phyloP scores from a whole-genome alignment of 2,113 vertebrate species.

The Puffinus mauretanicus region DNA sequence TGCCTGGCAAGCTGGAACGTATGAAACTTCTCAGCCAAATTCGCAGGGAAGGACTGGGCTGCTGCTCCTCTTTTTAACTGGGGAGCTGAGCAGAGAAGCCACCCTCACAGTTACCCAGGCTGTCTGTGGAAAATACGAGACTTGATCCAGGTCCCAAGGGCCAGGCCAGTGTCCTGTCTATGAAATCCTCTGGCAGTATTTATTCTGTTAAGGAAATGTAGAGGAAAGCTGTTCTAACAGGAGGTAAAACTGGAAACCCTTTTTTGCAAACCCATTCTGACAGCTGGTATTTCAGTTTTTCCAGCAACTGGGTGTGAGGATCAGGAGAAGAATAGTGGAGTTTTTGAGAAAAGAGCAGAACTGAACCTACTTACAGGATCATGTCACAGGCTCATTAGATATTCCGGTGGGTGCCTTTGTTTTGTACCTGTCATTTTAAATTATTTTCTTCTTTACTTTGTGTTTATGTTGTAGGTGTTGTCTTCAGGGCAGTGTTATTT shows the following conservation, averaged over 20 bases:
- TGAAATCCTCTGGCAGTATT: not conserved
- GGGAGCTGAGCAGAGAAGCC: not conserved
- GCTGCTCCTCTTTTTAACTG: not conserved
- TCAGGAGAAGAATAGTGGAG: not conserved
- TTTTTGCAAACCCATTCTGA: not conserved
- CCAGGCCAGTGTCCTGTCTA: not conserved
- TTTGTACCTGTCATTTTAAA: not conserved
- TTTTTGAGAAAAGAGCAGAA: not conserved
- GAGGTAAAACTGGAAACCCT: slow-evolving; percentile 15
- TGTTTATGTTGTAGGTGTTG: slow-evolving; percentile 81
- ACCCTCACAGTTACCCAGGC: not conserved
- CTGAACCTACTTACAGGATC: not conserved
- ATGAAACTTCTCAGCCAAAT: not conserved
- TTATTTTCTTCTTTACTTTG: not conserved
- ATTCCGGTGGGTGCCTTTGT: not conserved
- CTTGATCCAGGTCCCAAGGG: not conserved
- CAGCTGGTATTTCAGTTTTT: slow-evolving; percentile 20
- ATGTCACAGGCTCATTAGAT: not conserved
- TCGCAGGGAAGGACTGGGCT: not conserved
- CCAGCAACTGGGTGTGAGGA: not conserved
- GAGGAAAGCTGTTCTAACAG: slow-evolving; percentile 8
- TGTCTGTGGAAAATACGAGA: not conserved
- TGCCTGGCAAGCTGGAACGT: not conserved
- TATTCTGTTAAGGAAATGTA: not conserved
- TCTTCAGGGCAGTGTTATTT: slow-evolving; percentile 92